These are phyloP conservation scores for Elanus axillaris DNA, from an alignment of 2,113 vertebrate species.

Conservation along the genomic window DNA sequence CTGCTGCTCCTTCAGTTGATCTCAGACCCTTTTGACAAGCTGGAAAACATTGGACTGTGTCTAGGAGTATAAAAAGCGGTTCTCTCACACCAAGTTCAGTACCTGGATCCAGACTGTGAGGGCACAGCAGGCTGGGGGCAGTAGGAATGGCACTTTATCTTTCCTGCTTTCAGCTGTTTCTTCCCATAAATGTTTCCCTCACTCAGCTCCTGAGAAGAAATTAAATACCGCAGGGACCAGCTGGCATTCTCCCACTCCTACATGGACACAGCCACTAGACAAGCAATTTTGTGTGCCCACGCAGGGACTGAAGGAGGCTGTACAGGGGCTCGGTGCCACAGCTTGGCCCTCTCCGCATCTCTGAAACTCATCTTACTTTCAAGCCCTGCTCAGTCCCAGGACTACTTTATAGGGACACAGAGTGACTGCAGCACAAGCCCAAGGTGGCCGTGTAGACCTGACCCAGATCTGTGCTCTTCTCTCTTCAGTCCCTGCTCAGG, in stretches of 20 bases:
- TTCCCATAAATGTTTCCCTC: background rate
- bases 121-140: background rate
- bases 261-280: background rate
- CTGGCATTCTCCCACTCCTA: constrained; percentile 34
- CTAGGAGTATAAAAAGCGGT: background rate
- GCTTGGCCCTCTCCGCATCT: background rate
- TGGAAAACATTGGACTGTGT: background rate
- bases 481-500: background rate
- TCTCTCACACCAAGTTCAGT: background rate
- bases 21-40: background rate
- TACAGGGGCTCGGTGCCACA: background rate
- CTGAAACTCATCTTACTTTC: background rate
- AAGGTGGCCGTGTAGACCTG: background rate
- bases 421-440: background rate
- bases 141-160: background rate
- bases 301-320: background rate
- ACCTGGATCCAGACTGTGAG: background rate
- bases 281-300: background rate
- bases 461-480: background rate
- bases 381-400: background rate
- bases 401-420: background rate
- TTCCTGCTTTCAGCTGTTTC: background rate
- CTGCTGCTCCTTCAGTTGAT: background rate
- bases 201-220: background rate
- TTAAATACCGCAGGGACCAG: background rate